Evolutionary conservation across 2,113 vertebrate genomes (phyloP), one percentile per base, ranked within the genome.

Genomic region (Rynchops niger): DNA sequence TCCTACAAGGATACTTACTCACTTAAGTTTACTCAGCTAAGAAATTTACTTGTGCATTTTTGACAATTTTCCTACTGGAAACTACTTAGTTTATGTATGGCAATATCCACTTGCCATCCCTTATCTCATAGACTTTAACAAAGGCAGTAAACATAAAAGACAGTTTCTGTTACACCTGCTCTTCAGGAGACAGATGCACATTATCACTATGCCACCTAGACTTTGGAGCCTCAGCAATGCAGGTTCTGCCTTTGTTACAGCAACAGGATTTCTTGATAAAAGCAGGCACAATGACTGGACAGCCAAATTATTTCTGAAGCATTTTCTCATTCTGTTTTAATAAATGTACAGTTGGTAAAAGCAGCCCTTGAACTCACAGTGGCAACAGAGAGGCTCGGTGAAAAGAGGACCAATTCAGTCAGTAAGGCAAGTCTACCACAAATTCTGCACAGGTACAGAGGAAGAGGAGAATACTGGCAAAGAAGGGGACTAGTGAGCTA

Each of bases 141-240:
- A 95, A 81, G 9, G 26, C 38, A 83, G 67, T 74, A 93, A 86
- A 88, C 32, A 52, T 42, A 59, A 71, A 63, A 92, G 61, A 85
- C 82, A 85, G 56, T 71, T 89, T 81, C 86, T 89, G 65, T 76
- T 94, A 59, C 73, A 95, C 93, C 72, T 88, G 70, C 62, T 95
- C 62, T 88, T 93, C 47, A 63, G 73, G 50, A 81, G 47, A 78
- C 50, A 93, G 92, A 77, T 63, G 59, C 40, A 43, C 20, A 27
- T 49, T 81, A 73, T 50, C 79, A 55, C 74, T 34, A 16, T 6
- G 15, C 52, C 9, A 53, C 45, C 47, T 1, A 92, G 83, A 95
- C 59, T 59, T 45, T 27, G 9, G 55, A 83, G 80, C 55, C 59
- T 67, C 49, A 78, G 59, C 11, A 58, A 49, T 29, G 27, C 62